A percentile compares a stretch with the other conserved stretches of the same genome.
phyloP scores from a whole-genome alignment of 2,888 invertebrate genomes.

The Pterostichus niger region DNA sequence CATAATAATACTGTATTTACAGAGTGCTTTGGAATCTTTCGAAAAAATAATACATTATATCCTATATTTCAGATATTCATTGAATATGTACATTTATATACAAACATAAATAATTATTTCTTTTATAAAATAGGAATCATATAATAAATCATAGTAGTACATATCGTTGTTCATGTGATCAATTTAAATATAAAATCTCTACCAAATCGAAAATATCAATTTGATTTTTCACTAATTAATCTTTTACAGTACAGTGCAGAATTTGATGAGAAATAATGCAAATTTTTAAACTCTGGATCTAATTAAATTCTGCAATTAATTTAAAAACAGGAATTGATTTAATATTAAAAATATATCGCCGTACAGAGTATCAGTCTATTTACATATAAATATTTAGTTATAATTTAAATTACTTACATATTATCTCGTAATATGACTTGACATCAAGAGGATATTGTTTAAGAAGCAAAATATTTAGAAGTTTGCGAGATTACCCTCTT shows the following conservation, averaged over 20 bases:
- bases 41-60: slow-evolving; percentile 65
- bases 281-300: neutral
- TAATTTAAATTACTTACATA: slow-evolving; percentile 57
- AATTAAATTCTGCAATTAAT: slow-evolving; percentile 14
- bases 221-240: neutral
- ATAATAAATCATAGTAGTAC: slow-evolving; percentile 49
- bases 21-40: slow-evolving; percentile 66
- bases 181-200: slow-evolving; percentile 15
- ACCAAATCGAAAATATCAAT: neutral
- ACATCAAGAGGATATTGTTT: slow-evolving; percentile 58
- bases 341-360: slow-evolving; percentile 52
- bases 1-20: slow-evolving; percentile 66
- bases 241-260: slow-evolving; percentile 29
- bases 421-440: slow-evolving; percentile 53
- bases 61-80: slow-evolving; percentile 54
- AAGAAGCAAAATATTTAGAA: slow-evolving; percentile 63
- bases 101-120: slow-evolving; percentile 60
- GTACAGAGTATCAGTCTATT: slow-evolving; percentile 62
- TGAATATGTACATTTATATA: slow-evolving; percentile 61
- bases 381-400: slow-evolving; percentile 63
- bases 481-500: slow-evolving; percentile 1
- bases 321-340: slow-evolving; percentile 40
- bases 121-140: slow-evolving; percentile 63
- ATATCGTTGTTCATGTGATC: slow-evolving; percentile 53
- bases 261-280: slow-evolving; percentile 19